phyloP scores from a whole-genome alignment of 2,888 invertebrate species.

The Caenorhabditis sp. region DNA sequence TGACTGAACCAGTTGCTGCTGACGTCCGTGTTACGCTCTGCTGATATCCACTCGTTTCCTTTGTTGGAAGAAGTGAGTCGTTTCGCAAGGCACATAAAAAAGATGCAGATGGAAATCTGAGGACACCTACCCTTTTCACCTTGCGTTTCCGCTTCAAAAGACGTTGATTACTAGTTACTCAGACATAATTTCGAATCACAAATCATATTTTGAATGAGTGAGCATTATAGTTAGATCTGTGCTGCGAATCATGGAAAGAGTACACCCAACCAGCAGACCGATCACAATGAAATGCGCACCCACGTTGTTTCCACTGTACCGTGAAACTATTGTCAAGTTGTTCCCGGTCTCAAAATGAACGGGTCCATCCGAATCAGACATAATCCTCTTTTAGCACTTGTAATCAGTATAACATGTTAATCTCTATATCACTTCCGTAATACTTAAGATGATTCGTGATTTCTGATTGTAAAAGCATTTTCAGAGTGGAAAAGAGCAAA shows the following conservation, averaged over 20 bases:
- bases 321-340: conserved; percentile 6
- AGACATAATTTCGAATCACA: neutral
- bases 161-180: neutral
- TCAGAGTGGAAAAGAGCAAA: conserved; percentile 30
- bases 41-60: neutral
- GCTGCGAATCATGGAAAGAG: neutral
- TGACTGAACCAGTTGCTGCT: neutral
- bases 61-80: neutral
- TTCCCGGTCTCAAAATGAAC: neutral
- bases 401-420: neutral
- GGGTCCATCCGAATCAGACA: neutral
- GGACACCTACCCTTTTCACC: neutral
- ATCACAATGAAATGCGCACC: neutral
- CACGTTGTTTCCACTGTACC: neutral
- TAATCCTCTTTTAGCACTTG: conserved; percentile 8
- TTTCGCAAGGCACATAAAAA: too few species aligned
- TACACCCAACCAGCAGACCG: neutral
- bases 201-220: neutral
- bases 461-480: neutral
- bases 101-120: too few species aligned
- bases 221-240: conserved; percentile 3
- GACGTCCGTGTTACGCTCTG: neutral
- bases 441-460: neutral
- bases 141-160: neutral
- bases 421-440: neutral